Evolutionary conservation across 2,113 vertebrate species (phyloP).

Genomic region (Centropristis striata): DNA sequence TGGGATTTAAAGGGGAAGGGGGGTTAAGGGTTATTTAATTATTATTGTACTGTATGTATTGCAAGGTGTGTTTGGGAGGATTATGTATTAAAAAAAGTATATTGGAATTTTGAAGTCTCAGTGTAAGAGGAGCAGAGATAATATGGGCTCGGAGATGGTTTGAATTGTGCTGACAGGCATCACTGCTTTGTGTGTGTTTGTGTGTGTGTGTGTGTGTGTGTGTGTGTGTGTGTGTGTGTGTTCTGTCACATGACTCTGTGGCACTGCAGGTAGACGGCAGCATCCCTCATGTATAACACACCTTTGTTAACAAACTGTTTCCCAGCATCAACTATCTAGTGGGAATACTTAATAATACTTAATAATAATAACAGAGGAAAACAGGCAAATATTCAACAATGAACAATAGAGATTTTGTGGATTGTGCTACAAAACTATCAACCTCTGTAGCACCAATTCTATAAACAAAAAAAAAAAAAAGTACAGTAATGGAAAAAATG

Average conservation of each 20-base stretch:
- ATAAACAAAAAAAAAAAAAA: too few species aligned
- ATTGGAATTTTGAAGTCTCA: slow-evolving; percentile 5
- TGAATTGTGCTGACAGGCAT: slow-evolving; percentile 31
- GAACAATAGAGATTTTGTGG: too few species aligned
- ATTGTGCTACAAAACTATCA: too few species aligned
- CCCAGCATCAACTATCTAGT: neutral
- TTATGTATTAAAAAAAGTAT: slow-evolving; percentile 40
- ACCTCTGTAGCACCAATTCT: too few species aligned
- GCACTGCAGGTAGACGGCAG: slow-evolving; percentile 36
- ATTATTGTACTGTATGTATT: slow-evolving; percentile 68
- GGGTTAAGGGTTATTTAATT: slow-evolving; percentile 72
- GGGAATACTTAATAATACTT: neutral
- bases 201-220: slow-evolving; percentile 29
- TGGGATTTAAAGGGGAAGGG: slow-evolving; percentile 56
- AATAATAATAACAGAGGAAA: neutral
- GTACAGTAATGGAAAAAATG: too few species aligned
- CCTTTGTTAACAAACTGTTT: slow-evolving; percentile 16
- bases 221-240: slow-evolving; percentile 28
- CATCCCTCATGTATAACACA: slow-evolving; percentile 5
- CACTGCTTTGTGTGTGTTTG: slow-evolving; percentile 39
- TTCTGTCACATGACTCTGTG: slow-evolving; percentile 38
- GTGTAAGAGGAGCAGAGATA: slow-evolving; percentile 50
- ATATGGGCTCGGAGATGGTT: slow-evolving; percentile 22
- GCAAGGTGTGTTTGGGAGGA: slow-evolving; percentile 43
- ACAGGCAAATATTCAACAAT: slow-evolving; percentile 5